Conservation (phyloP, 2,888 invertebrate genomes). For the Cistogaster globosa region DNA sequence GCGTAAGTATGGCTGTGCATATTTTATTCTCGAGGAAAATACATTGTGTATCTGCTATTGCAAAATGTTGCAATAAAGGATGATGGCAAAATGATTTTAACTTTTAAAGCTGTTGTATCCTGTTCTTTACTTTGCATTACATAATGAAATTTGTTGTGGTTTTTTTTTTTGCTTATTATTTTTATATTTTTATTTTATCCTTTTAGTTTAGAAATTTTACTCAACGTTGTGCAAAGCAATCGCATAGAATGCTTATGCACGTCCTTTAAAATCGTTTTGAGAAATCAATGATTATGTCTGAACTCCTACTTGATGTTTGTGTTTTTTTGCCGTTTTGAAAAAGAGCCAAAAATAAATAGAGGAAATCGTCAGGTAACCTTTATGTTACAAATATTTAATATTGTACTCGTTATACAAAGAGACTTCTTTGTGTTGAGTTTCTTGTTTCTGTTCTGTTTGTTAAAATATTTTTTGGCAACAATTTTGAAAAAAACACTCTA, state of each 20-base stretch:
- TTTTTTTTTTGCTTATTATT: background rate
- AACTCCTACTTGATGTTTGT: conserved; percentile 5
- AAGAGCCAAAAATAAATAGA: conserved; percentile 43
- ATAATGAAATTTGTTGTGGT: conserved; percentile 49
- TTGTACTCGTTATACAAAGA: background rate
- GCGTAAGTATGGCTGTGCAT: background rate
- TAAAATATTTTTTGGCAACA: conserved; percentile 62
- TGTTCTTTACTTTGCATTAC: conserved; percentile 50
- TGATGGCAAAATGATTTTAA: conserved; percentile 45
- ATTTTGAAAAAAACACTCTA: conserved; percentile 58
- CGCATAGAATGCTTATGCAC: conserved; percentile 19
- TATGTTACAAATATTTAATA: conserved; percentile 45
- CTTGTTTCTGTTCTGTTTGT: background rate
- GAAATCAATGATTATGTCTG: conserved; percentile 67
- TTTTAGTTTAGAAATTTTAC: conserved; percentile 26
- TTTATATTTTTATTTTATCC: background rate
- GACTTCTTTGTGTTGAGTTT: background rate
- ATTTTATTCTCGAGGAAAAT: background rate
- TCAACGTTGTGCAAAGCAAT: conserved; percentile 1
- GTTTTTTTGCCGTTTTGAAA: conserved; percentile 1
- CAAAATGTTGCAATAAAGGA: conserved; percentile 34
- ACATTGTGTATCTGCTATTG: background rate
- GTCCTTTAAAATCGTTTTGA: conserved; percentile 28
- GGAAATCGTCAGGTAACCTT: conserved; percentile 41
- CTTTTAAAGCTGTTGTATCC: conserved; percentile 12